Base-by-base conservation (phyloP, 2,888 invertebrate species). In the Agonum fuliginosum region DNA sequence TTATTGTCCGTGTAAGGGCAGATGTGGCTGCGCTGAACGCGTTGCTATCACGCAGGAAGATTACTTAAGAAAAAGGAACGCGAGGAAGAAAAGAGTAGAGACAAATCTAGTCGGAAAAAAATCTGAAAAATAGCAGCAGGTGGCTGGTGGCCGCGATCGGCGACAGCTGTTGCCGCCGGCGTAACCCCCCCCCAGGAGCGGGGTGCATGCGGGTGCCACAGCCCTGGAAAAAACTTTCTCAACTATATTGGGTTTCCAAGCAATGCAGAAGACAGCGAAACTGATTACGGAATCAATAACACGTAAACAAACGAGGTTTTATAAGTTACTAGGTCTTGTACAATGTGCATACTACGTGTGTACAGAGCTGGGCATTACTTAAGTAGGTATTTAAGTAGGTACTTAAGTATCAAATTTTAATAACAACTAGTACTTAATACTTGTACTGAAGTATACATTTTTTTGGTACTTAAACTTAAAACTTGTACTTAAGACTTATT, bases 81-180 rank as follows among this genome's bases (percentile, higher is more conserved):
- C n/a, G 30, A 51, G n/a, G 46, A 51, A 71, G 30, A 41, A 27
- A 27, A 48, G 71, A 71, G 71, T 46, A 20, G 58, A 58, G 37
- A 72, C 54, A 72, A 72, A 72, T 72, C 72, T 43, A 54, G 72
- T 54, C 19, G 37, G 72, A 58, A 72, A 72, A 72, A 72, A 72
- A 72, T 72, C 72, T 72, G 72, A 72, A 72, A 72, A 72, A 72
- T 58, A 72, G 72, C 37, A 58, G 72, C 72, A 72, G 72, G 72
- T 72, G 72, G 72, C 58, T 72, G 58, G 54, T 72, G 58, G 72
- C 12, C 22, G 67, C 20, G 65, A 34, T 34, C 54, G 22, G 12
- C 67, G 67, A 67, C 67, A 67, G 67, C 67, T 67, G 67, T 67
- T 37, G 67, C 54, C 17, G 8, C 10, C 8, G 17, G 10, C 30